Percentiles rank a stretch among this genome's conserved stretches.
Evolutionary conservation across 1,140 invertebrate genomes (phyloP).

Genomic region (Neotoxoptera formosana): DNA sequence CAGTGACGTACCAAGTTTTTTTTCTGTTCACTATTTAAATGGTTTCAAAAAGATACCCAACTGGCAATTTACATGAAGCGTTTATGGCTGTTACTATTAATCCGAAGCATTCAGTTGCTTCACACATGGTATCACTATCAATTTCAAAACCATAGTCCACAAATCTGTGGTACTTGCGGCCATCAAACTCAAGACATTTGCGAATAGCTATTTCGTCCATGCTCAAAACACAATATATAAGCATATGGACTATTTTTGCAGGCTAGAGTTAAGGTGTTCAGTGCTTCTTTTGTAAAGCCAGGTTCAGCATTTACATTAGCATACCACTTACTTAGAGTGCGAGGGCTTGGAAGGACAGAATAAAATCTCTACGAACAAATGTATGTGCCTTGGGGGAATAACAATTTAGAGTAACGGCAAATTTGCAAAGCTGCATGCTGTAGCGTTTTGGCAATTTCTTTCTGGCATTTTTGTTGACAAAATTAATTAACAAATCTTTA

Average conservation of each 20-base stretch:
- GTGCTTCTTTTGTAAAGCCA: neutral
- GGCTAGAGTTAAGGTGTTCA: neutral
- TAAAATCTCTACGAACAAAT: neutral
- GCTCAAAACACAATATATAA: neutral
- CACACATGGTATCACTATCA: neutral
- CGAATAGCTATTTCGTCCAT: constrained; percentile 5
- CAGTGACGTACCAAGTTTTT: neutral
- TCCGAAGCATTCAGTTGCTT: neutral
- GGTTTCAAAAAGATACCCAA: neutral
- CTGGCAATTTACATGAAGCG: neutral
- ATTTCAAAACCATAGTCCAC: neutral
- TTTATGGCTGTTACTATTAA: neutral
- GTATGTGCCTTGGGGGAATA: neutral
- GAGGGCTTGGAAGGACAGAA: neutral
- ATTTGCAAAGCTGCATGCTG: neutral
- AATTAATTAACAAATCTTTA: neutral
- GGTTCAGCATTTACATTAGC: neutral
- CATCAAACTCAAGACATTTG: neutral
- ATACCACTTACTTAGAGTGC: constrained; percentile 21
- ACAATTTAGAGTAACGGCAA: constrained; percentile 59
- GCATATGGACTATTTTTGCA: neutral
- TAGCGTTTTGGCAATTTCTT: neutral
- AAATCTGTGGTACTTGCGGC: neutral
- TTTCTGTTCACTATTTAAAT: neutral
- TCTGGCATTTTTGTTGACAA: neutral